Evolutionary conservation across 2,888 invertebrate genomes (phyloP), one percentile per base, ranked within the genome.

Genomic region (Caenorhabditis sp.): DNA sequence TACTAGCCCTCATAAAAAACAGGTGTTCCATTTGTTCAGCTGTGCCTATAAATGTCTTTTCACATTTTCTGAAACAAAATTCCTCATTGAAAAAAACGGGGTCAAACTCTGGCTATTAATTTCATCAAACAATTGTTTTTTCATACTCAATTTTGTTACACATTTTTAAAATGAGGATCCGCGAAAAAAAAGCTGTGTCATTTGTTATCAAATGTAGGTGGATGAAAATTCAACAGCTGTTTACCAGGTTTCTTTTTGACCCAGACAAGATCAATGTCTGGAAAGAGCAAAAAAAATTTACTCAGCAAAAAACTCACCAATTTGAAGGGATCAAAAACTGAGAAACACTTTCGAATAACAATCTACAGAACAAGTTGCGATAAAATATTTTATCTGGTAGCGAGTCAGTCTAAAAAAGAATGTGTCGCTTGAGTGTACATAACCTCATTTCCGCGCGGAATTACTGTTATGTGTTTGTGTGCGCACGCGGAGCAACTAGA

Each of bases 361-460:
- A n/a, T n/a, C n/a, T n/a, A n/a, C n/a, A 31, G 19, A 50, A 50
- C 50, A 19, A 50, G 50, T 50, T 50, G 50, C 50, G 4, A n/a
- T 14, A 17, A 50, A 31, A 31, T 4, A 31, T 31, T 31, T 31
- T 10, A 4, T 31, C 31, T 31, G 31, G 10, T 31, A 31, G 31
- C 31, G 10, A 10, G 31, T 10, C 31, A 10, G 31, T 10, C 31
- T 31, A 50, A 59, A 61, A 65, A 58, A 65, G 62, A 63, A 61
- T 69, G 58, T 69, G 62, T 58, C 58, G 61, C 50, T 60, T 43
- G 26, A 69, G 65, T 69, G 51, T 69, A 62, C 65, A 65, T 69
- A 69, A 69, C 69, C 69, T 65, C 36, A 50, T 58, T 69, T 69
- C 69, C 69, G 69, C 69, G 69, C 69, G 69, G 69, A 49, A 57